Evolutionary conservation across 2,888 invertebrate genomes (phyloP), one percentile per base, ranked within the genome.

Genomic region (Spialia ferax): DNA sequence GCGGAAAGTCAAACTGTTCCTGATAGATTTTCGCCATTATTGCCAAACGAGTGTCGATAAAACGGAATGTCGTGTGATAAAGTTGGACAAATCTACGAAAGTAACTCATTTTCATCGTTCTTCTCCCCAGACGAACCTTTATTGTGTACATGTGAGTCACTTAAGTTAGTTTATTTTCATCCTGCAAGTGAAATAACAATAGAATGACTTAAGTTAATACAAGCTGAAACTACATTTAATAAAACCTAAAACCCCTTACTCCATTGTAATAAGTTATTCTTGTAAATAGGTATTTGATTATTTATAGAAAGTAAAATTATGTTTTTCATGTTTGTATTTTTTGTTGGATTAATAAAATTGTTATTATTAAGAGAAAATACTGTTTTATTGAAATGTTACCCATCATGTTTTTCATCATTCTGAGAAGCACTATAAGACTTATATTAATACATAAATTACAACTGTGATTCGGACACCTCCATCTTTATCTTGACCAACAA

Each of bases 31-130:
- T 38, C n/a, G 18, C 10, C 20, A 42, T 22, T 60, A 18, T 57
- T 26, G 52, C 11, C 18, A 11, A 52, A 15, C 10, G 45, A 59
- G 18, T 22, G 23, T 26, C 59, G 15, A 60, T 65, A 65, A 65
- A 65, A 60, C 29, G 29, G 29, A 65, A 57, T 59, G 56, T 56
- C 35, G 10, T 59, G 52, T 42, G 26, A 65, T 50, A 65, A 65
- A 64, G 20, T 64, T n/a, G 20, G 35, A 35, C 23, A 64, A 64
- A 57, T 57, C 29, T 35, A 13, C 18, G 23, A n/a, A 29, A 35
- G 35, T 50, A 23, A 50, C 48, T 56, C 32, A 29, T 42, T 20
- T 45, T 55, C 23, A 32, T 45, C 11, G 13, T 5, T 56, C 38
- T 35, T 48, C 23, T 35, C 4, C n/a, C 29, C 7, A 13, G 22